Percentiles rank a stretch among this genome's conserved stretches.
phyloP scores from a whole-genome alignment of 2,113 vertebrate genomes.

The Ibidorhyncha struthersii region DNA sequence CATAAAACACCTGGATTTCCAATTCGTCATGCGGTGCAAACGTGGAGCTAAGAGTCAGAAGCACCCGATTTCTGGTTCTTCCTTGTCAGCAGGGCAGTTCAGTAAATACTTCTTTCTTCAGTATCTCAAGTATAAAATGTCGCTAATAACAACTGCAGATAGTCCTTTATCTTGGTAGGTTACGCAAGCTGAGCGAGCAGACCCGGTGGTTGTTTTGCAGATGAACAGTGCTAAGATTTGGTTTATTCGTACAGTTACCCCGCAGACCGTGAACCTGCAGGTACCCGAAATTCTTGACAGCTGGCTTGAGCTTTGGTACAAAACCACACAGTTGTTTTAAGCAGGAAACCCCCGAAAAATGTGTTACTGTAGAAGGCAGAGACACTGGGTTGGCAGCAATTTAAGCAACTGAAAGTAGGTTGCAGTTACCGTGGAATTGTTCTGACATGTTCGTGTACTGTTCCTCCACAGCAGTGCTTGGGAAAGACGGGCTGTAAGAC shows the following conservation, averaged over 20 bases:
- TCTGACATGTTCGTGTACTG: not conserved
- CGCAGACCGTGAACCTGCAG: fast-evolving
- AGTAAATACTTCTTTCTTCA: not conserved
- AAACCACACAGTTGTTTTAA: not conserved
- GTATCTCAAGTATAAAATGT: not conserved
- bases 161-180: not conserved
- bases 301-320: not conserved
- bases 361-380: not conserved
- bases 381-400: not conserved
- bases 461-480: not conserved
- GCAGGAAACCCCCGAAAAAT: not conserved
- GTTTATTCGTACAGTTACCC: not conserved
- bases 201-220: not conserved
- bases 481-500: not conserved
- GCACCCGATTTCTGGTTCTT: not conserved
- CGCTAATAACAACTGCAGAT: not conserved
- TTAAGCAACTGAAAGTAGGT: not conserved
- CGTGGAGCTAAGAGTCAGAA: not conserved
- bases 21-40: fast-evolving
- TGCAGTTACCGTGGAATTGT: not conserved
- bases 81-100: not conserved
- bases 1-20: not conserved
- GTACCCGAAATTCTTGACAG: not conserved
- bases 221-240: not conserved
- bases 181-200: not conserved